These are phyloP conservation scores for Tenebrosternarchus preto DNA, from an alignment of 2,113 vertebrate genomes.

Conservation along the genomic window DNA sequence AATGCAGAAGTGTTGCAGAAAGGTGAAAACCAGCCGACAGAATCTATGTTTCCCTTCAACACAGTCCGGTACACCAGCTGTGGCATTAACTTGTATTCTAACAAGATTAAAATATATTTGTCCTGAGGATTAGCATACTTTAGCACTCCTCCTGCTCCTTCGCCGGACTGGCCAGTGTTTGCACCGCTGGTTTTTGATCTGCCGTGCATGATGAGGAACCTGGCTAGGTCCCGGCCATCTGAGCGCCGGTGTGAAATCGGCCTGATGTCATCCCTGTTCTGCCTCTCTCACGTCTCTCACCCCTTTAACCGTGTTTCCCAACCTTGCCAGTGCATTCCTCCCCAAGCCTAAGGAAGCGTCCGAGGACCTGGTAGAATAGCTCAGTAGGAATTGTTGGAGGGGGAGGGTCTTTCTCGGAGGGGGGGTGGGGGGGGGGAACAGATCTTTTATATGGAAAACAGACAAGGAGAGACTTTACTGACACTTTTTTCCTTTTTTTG, in stretches of 20 bases:
- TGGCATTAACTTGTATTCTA: conserved; percentile 99
- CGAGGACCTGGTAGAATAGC: conserved; percentile 84
- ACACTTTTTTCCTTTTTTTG: conserved; percentile 36
- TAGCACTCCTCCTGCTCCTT: conserved; percentile 90
- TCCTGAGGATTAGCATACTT: conserved; percentile 99
- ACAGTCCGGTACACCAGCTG: conserved; percentile 93
- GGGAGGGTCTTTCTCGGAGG: conserved; percentile 49
- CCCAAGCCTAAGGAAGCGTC: conserved; percentile 85
- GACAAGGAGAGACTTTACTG: conserved; percentile 48
- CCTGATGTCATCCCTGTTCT: conserved; percentile 98
- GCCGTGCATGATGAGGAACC: conserved; percentile 89
- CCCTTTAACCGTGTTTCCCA: conserved; percentile 85
- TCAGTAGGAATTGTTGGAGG: conserved; percentile 79
- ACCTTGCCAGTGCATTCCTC: conserved; percentile 92
- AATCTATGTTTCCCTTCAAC: conserved; percentile 71
- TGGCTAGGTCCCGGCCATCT: conserved; percentile 90
- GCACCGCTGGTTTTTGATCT: conserved; percentile 95
- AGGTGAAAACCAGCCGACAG: conserved; percentile 83
- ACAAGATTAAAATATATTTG: conserved; percentile 99
- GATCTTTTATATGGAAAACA: conserved; percentile 58
- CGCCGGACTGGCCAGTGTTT: conserved; percentile 68
- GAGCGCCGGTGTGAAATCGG: conserved; percentile 99
- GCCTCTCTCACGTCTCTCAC: conserved; percentile 95
- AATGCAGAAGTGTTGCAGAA: conserved; percentile 71
- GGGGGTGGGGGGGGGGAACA: conserved; percentile 7